phyloP scores from a whole-genome alignment of 2,113 vertebrate genomes.

The Mesembrinibis cayennensis region DNA sequence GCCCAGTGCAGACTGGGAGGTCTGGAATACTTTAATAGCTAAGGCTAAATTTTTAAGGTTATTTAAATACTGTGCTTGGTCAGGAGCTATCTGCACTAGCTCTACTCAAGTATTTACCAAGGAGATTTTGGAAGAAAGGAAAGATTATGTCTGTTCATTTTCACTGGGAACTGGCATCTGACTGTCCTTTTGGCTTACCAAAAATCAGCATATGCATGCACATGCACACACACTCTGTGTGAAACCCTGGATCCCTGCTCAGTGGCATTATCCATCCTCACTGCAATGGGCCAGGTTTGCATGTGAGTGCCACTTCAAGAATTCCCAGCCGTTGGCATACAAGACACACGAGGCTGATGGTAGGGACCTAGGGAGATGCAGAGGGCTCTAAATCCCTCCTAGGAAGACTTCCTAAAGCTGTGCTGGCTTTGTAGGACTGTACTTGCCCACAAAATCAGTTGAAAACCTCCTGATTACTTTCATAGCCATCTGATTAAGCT shows the following conservation, averaged over 20 bases:
- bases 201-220: background rate
- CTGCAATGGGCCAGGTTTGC: background rate
- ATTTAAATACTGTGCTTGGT: background rate
- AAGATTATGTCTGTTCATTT: background rate
- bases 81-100: background rate
- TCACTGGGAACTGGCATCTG: background rate
- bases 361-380: background rate
- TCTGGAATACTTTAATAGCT: background rate
- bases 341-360: background rate
- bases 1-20: background rate
- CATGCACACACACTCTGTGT: accelerated
- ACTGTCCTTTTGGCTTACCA: background rate
- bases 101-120: background rate
- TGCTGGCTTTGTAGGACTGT: background rate
- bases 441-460: background rate
- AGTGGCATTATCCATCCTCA: background rate
- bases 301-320: background rate
- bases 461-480: background rate
- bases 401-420: background rate
- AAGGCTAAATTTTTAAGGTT: background rate
- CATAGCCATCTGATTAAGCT: background rate
- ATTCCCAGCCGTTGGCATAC: background rate
- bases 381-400: background rate
- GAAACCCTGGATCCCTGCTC: background rate
- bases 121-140: background rate